Conservation (phyloP, 2,888 invertebrate genomes). For the Eudemis profundana region DNA sequence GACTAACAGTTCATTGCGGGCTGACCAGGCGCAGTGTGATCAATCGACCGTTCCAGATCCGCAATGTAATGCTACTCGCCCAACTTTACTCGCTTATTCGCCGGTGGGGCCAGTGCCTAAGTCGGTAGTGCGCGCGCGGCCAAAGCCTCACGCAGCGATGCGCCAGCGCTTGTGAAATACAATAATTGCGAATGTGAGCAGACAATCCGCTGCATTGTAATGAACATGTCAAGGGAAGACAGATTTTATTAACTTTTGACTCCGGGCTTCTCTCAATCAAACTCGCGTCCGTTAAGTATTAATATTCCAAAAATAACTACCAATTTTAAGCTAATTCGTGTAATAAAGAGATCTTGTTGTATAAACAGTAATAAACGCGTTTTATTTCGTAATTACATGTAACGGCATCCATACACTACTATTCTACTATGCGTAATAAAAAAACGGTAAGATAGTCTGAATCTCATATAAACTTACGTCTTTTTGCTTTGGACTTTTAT, state of each 20-base stretch:
- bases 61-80: too few relatives aligned
- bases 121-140: slow-evolving; percentile 40
- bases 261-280: slow-evolving; percentile 48
- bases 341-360: slow-evolving; percentile 40
- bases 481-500: neutral
- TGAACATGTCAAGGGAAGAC: slow-evolving; percentile 63
- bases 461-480: neutral
- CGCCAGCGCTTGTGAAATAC: slow-evolving; percentile 43
- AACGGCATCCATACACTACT: slow-evolving; percentile 54
- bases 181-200: slow-evolving; percentile 43
- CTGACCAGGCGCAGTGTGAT: too few relatives aligned
- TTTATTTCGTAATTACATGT: slow-evolving; percentile 71
- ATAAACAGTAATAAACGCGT: slow-evolving; percentile 62
- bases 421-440: neutral
- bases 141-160: slow-evolving; percentile 47
- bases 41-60: too few relatives aligned
- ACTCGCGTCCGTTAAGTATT: slow-evolving; percentile 8
- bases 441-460: slow-evolving; percentile 15
- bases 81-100: too few relatives aligned
- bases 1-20: too few relatives aligned
- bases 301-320: slow-evolving; percentile 24
- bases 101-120: neutral
- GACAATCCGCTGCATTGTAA: slow-evolving; percentile 53
- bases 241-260: slow-evolving; percentile 69
- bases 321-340: neutral